Evolutionary conservation across 2,113 vertebrate genomes (phyloP).

Genomic region (Procavia capensis): DNA sequence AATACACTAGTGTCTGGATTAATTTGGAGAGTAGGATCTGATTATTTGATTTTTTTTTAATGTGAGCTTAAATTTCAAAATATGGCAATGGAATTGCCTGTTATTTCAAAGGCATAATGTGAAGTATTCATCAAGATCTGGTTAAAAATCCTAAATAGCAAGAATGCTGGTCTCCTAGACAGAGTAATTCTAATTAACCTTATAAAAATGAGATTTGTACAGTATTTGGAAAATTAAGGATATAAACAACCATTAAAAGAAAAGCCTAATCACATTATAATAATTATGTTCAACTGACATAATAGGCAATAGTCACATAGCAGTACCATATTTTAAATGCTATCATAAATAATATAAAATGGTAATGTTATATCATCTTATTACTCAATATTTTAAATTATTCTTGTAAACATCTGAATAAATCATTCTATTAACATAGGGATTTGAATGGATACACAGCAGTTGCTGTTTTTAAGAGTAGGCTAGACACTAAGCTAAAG

Average conservation of each 20-base stretch:
- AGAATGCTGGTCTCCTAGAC: conserved; percentile 80
- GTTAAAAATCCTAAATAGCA: conserved; percentile 81
- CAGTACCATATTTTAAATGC: conserved; percentile 75
- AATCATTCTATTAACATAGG: conserved; percentile 43
- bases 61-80: conserved; percentile 64
- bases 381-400: conserved; percentile 62
- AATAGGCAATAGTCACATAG: conserved; percentile 73
- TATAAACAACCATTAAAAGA: conserved; percentile 83
- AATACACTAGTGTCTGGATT: conserved; percentile 44
- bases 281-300: conserved; percentile 75
- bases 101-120: conserved; percentile 78
- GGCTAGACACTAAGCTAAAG: conserved; percentile 29
- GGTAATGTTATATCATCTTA: conserved; percentile 26
- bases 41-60: conserved; percentile 64
- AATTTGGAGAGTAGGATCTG: not conserved
- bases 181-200: conserved; percentile 84
- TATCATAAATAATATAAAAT: conserved; percentile 75
- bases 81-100: conserved; percentile 45
- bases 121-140: conserved; percentile 73
- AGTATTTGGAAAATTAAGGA: conserved; percentile 82
- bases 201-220: conserved; percentile 84
- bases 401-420: conserved; percentile 60
- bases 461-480: not conserved
- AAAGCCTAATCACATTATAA: conserved; percentile 78
- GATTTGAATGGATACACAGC: not conserved